Percentiles rank a stretch among this genome's conserved stretches.
Conservation (phyloP, 2,797 vertebrate species). For the Glossophaga mutica region DNA sequence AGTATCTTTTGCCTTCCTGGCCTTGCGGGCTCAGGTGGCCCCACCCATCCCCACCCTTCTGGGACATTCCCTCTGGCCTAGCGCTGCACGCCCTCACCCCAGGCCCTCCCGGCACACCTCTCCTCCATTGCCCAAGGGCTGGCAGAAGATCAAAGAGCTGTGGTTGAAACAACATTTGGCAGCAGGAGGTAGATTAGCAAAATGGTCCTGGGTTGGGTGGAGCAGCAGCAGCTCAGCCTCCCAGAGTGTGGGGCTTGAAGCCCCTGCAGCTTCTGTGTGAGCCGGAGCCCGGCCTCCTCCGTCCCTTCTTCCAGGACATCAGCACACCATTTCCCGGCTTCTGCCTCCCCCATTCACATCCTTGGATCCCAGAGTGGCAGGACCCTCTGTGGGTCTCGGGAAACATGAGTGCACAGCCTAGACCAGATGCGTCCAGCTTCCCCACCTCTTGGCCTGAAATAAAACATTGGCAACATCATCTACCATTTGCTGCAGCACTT, state of each 20-base stretch:
- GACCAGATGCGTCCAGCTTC: not conserved
- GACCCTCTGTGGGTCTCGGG: not conserved
- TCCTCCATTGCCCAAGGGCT: conserved; percentile 73
- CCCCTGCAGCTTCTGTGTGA: not conserved
- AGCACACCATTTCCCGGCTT: not conserved
- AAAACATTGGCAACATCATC: accelerated
- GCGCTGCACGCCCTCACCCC: not conserved
- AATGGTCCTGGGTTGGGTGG: conserved; percentile 49
- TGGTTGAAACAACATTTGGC: conserved; percentile 74
- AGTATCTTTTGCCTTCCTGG: not conserved
- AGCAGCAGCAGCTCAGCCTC: conserved; percentile 9
- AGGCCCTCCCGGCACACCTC: conserved; percentile 72
- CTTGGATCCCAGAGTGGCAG: not conserved
- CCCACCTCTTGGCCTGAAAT: not conserved
- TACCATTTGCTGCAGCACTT: accelerated
- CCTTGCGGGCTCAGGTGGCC: not conserved
- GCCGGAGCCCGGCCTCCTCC: not conserved
- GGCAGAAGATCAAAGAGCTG: conserved; percentile 79
- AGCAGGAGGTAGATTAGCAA: conserved; percentile 57
- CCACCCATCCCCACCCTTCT: not conserved
- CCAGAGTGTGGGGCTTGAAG: not conserved
- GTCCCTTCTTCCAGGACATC: not conserved
- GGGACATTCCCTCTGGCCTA: not conserved
- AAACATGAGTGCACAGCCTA: not conserved
- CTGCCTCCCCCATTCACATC: not conserved